Base-by-base conservation (phyloP, 2,888 invertebrate species). In the Hydriomena furcata region DNA sequence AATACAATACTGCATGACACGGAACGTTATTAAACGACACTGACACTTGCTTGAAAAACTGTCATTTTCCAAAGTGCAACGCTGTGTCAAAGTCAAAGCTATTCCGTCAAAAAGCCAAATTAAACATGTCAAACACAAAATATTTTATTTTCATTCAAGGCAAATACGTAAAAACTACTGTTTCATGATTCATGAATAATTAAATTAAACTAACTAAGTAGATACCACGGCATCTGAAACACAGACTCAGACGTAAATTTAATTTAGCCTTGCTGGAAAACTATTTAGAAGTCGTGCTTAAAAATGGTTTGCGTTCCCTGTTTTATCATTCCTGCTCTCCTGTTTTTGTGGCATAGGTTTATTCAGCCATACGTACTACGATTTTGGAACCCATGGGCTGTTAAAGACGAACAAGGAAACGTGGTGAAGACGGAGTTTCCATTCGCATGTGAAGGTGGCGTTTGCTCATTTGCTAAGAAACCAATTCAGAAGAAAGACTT, bases 241-340 rank as follows among this genome's bases (percentile, higher is more conserved):
- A 13, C 10, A 12, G 23, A 4, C 31, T 7, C 10, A 12, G 23
- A 30, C 45, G 37, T 36, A 37, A 45, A 37, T 24, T 1, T 23
- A 7, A 23, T 20, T 28, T 30, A 32, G 5, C 40, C 47, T 47
- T 35, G 47, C 17, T 30, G 23, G 13, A 31, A 12, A 13, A 31
- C 7, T 7, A 13, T 12, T 31, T 31, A 13, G n/a, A n/a, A n/a
- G n/a, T n/a, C 12, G 13, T 13, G n/a, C 31, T 0, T 7, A 31
- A 28, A 73, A 63, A 95, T 95, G 95, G 95, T 95, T 63, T 97
- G 97, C 74, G 92, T 97, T 51, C 96, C 97, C 11, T 97, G 97
- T 78, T 94, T 97, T 66, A 93, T 96, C 55, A 94, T 97, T 74
- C 97, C 97, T 1, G 83, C 96, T 52, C 84, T 97, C 32, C 89